Base-by-base conservation (phyloP, 92 coral and sea anemone genomes). In the Epizoanthus illoricatus region DNA sequence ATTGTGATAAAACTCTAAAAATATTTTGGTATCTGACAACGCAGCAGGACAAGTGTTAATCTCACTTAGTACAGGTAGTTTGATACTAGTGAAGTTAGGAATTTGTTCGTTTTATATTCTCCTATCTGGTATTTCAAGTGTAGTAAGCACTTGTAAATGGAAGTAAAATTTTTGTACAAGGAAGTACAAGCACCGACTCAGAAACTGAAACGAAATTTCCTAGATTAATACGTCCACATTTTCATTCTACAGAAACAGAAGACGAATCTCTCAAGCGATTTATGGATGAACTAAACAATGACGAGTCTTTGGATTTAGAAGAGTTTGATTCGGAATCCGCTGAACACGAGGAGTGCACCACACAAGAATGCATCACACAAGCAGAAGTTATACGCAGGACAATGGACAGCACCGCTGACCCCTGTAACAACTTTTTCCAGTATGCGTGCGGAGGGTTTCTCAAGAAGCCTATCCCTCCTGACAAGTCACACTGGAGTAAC, bases 401-500 rank as follows among this genome's bases (percentile, higher is more conserved):
- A 55, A 76, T 87, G 54, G 83, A 87, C 61, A 12, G 20, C 41
- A 39, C 4, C 9, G 49, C 61, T n/a, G 80, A 87, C 23, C 90
- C 90, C n/a, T 87, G 90, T 69, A 24, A 47, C 5, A 79, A 87
- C 66, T 87, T 87, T 33, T 85, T 66, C 67, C 43, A 75, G 68
- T 87, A 75, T 21, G 90, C 90, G 15, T 87, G 90, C 66, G 90
- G 90, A 18, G 90, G 90, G 58, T 87, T 85, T 81, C 80, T 85
- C 2, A 65, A 70, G 62, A 68, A 43, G 28, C 86, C 84, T 9
- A 81, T 87, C 43, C 86, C 90, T 3, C 21, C 65, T 12, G 73
- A 73, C 1, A 36, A 59, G 8, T 82, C 90, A 1, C 71, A 68
- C 75, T 75, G 84, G 90, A 87, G 80, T 13, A 42, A 70, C 13